These are phyloP conservation scores for Anableps anableps DNA, from an alignment of 2,797 vertebrate species.

Conservation along the genomic window DNA sequence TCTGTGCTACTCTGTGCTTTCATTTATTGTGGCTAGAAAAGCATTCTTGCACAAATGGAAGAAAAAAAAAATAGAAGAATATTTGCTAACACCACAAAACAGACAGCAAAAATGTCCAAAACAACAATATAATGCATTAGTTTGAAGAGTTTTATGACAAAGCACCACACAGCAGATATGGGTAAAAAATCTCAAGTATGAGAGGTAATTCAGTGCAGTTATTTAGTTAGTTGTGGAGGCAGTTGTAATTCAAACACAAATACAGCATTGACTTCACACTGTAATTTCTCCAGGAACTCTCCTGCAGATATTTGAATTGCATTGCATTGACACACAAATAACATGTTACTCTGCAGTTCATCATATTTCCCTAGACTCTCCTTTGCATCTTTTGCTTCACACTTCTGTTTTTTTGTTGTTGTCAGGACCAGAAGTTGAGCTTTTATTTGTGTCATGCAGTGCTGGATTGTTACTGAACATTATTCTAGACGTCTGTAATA, in stretches of 20 bases:
- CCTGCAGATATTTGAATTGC: neutral
- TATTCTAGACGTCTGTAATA: conserved; percentile 2
- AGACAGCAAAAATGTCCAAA: conserved; percentile 1
- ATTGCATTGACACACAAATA: neutral
- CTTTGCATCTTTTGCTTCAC: neutral
- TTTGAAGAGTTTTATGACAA: neutral
- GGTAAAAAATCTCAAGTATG: neutral
- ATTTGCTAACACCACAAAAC: neutral
- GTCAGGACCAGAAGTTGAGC: neutral
- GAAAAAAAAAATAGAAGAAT: neutral
- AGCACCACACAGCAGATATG: neutral
- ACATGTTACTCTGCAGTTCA: neutral
- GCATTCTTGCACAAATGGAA: conserved; percentile 6
- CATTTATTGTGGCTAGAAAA: conserved; percentile 3
- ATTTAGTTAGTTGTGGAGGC: conserved; percentile 7
- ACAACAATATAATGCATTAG: neutral
- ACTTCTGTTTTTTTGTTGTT: neutral
- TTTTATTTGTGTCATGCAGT: conserved; percentile 5
- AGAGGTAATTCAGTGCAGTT: neutral
- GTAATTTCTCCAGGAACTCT: neutral
- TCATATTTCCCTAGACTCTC: neutral
- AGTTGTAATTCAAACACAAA: neutral
- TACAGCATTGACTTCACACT: neutral
- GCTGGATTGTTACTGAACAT: neutral
- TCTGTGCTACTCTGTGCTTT: conserved; percentile 11